phyloP scores from a whole-genome alignment of 2,797 vertebrate species.

The Syncerus caffer region DNA sequence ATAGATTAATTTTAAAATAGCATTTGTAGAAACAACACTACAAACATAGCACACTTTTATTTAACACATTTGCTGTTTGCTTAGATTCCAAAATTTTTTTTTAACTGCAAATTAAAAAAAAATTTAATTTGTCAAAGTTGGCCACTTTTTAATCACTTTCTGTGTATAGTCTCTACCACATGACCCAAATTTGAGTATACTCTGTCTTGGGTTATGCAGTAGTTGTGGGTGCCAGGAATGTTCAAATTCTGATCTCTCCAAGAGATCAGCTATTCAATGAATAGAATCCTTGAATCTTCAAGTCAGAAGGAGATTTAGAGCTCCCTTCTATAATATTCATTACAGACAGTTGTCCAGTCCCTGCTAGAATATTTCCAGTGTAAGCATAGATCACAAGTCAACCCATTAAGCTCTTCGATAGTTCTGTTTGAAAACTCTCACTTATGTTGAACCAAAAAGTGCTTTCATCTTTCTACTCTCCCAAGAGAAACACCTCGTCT shows the following conservation, averaged over 20 bases:
- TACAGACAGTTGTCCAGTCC: background rate
- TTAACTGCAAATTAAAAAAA: background rate
- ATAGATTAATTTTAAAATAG: background rate
- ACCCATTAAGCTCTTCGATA: background rate
- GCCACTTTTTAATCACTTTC: background rate
- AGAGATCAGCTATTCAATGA: slow-evolving; percentile 1
- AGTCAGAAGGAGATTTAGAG: background rate
- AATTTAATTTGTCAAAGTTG: background rate
- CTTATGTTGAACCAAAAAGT: background rate
- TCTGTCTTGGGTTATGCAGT: background rate
- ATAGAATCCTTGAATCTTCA: background rate
- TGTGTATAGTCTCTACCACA: background rate
- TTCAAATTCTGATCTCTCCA: background rate
- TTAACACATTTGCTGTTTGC: background rate
- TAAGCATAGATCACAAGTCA: background rate
- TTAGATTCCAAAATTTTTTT: background rate
- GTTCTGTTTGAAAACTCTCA: background rate
- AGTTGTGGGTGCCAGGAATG: background rate
- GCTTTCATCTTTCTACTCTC: background rate
- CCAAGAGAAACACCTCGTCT: background rate
- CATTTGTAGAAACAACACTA: background rate
- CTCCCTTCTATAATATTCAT: background rate
- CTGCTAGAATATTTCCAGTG: background rate
- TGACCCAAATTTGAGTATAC: background rate
- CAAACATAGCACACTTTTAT: background rate